Percentiles rank a stretch among this genome's conserved stretches.
phyloP scores from a whole-genome alignment of 1,140 invertebrate genomes.

The Ceratosolen solmsi region DNA sequence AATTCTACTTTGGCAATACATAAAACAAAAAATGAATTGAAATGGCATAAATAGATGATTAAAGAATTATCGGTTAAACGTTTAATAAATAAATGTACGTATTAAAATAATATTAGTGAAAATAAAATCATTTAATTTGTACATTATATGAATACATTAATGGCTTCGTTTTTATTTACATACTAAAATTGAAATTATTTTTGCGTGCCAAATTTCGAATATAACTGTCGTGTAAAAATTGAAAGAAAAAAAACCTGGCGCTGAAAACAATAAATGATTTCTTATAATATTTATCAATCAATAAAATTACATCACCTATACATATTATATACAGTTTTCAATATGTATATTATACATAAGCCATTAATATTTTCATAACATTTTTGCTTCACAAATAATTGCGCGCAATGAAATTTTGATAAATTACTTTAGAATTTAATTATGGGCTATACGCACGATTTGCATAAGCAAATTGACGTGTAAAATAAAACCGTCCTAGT shows the following conservation, averaged over 20 bases:
- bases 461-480: conserved; percentile 40
- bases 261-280: neutral
- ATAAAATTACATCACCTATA: neutral
- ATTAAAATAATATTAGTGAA: neutral
- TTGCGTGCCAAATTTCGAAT: neutral
- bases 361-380: conserved; percentile 18
- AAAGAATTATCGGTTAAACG: no score
- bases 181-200: conserved; percentile 7
- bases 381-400: conserved; percentile 4
- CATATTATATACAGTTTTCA: neutral
- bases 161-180: neutral
- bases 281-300: conserved; percentile 11
- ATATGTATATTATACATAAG: neutral
- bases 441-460: conserved; percentile 27
- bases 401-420: conserved; percentile 30
- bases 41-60: no score
- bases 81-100: neutral
- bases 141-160: neutral
- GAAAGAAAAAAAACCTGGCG: no score
- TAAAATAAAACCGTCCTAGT: conserved; percentile 27
- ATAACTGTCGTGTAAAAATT: conserved; percentile 3
- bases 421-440: conserved; percentile 41
- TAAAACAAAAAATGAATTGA: no score
- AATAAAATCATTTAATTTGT: conserved; percentile 3
- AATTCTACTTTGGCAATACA: no score